Base-by-base conservation (phyloP, 1,140 invertebrate genomes). In the Brachionus koreanus region DNA sequence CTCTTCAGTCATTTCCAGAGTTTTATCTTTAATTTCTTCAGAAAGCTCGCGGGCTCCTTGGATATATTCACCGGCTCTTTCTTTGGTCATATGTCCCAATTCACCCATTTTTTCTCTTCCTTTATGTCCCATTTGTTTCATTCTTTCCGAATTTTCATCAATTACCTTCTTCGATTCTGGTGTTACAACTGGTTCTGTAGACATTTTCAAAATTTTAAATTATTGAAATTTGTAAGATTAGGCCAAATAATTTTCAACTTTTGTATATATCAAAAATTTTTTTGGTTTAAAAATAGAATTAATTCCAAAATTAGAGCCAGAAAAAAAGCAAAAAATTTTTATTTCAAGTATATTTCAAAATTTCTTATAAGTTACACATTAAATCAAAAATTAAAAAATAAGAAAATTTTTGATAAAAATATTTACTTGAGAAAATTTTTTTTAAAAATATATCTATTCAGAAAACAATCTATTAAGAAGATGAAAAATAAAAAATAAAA, bases 1-100 rank as follows among this genome's bases (percentile, higher is more conserved):
- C n/a, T 69, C 65, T 69, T 69, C 65, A 7, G 29, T 42, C 65
- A 35, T 13, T 37, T 37, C 65, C 5, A 35, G 9, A 65, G 61
- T n/a, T 57, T 76, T 49, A 49, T 76, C 74, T 76, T 76, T 76
- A n/a, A 43, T 33, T 23, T 33, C n/a, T 76, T 76, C 25, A 35
- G 25, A 29, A 4, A 49, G 23, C 2, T 76, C 74, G 19, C 76
- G 19, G 13, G 76, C 76, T 5, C 76, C 49, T 37, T 79, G 35
- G 13, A 16, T 42, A 16, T 33, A 35, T 43, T 79, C 76, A n/a
- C 49, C 76, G 33, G 33, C 25, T 65, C 33, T 33, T 43, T 77
- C 74, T 57, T 77, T 57, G 1, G 52, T 33, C 19, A 23, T 46
- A 13, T 46, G 43, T 1, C 39, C 29, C 19, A 69, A 9, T 63